phyloP scores from a whole-genome alignment of 2,888 invertebrate species.

The Craniophora ligustri region DNA sequence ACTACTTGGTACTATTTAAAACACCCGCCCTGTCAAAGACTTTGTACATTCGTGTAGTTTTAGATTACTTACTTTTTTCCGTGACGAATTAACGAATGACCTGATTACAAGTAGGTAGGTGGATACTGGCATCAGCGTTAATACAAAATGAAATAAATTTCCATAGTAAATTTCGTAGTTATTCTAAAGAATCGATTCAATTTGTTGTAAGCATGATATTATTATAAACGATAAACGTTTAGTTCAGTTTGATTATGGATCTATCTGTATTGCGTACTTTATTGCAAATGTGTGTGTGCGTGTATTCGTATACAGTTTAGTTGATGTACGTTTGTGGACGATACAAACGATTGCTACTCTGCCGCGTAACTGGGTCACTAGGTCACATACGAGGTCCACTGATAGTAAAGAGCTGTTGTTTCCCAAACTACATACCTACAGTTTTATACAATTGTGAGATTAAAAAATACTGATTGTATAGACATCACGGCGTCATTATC shows the following conservation, averaged over 20 bases:
- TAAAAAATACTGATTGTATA: constrained; percentile 20
- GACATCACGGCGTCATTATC: background rate
- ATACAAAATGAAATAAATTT: no score
- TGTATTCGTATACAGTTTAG: constrained; percentile 56
- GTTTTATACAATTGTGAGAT: constrained; percentile 55
- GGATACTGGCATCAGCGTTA: no score
- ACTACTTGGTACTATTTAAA: constrained; percentile 15
- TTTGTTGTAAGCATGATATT: background rate
- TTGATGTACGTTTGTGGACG: constrained; percentile 62
- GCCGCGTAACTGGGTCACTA: constrained; percentile 90
- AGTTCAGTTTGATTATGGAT: constrained; percentile 25
- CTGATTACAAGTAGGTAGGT: no score
- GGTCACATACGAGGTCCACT: constrained; percentile 89
- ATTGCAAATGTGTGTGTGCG: constrained; percentile 24
- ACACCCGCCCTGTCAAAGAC: background rate
- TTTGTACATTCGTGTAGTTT: background rate
- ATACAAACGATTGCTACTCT: constrained; percentile 76
- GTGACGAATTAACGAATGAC: background rate
- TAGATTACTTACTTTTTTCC: background rate
- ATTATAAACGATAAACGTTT: constrained; percentile 29
- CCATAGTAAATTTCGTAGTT: no score
- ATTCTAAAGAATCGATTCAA: no score
- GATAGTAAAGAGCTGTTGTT: constrained; percentile 75
- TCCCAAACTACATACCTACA: constrained; percentile 72
- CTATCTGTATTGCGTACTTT: constrained; percentile 31